Evolutionary conservation across 2,113 vertebrate species (phyloP).

Genomic region (Hylia prasina): DNA sequence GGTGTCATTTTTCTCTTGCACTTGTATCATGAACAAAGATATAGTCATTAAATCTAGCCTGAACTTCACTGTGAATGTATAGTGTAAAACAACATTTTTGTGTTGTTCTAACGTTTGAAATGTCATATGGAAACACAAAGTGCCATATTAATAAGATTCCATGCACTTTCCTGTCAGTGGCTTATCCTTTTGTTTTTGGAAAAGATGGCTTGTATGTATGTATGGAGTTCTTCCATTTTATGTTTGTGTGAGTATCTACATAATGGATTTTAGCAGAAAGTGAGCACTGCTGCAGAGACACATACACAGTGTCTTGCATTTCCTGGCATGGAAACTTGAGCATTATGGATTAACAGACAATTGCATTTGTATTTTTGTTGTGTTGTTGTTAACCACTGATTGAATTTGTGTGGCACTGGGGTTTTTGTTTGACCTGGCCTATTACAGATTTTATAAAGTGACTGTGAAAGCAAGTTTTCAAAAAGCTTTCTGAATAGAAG

Average conservation of each 20-base stretch:
- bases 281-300: neutral
- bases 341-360: fast-evolving
- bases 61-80: neutral
- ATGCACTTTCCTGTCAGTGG: neutral
- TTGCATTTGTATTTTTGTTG: neutral
- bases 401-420: neutral
- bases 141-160: neutral
- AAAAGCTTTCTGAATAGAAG: neutral
- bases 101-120: neutral
- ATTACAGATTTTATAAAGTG: neutral
- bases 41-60: neutral
- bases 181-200: neutral
- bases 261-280: neutral
- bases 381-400: neutral
- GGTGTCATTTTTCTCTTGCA: neutral
- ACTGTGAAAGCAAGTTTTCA: neutral
- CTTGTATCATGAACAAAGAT: neutral
- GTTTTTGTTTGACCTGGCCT: neutral
- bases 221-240: neutral
- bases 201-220: neutral
- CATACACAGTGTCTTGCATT: neutral
- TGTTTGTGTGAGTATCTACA: neutral
- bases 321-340: neutral
- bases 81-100: neutral
- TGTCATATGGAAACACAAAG: neutral